Evolutionary conservation across 1,140 invertebrate species (phyloP).

Genomic region (Philopotamus ludificatus): DNA sequence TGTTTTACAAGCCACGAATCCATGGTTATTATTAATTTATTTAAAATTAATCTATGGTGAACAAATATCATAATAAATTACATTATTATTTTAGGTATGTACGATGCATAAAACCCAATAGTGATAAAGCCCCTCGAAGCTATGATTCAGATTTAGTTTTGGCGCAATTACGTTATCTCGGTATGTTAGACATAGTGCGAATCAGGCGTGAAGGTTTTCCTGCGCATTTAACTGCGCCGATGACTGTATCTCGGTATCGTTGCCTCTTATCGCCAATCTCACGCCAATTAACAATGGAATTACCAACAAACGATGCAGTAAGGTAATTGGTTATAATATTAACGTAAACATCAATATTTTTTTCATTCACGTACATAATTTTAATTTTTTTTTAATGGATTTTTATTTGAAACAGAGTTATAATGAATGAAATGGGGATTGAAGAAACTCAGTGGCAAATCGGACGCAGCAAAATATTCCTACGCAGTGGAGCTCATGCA

Average conservation of each 20-base stretch:
- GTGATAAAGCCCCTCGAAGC: conserved; percentile 78
- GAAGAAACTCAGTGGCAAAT: conserved; percentile 75
- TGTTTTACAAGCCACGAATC: conserved; percentile 86
- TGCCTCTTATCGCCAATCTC: conserved; percentile 58
- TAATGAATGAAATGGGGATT: conserved; percentile 39
- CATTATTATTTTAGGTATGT: conserved; percentile 69
- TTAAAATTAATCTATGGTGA: not conserved
- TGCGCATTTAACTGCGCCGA: conserved; percentile 76
- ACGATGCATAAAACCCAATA: conserved; percentile 93
- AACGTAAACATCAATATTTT: conserved; percentile 16
- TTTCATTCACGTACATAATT: not conserved
- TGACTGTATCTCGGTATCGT: conserved; percentile 78
- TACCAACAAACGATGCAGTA: conserved; percentile 57
- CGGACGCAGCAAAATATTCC: conserved; percentile 87
- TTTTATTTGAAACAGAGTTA: conserved; percentile 30
- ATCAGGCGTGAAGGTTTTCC: conserved; percentile 93
- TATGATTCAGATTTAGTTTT: conserved; percentile 84
- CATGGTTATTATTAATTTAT: conserved; percentile 65
- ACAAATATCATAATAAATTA: conserved; percentile 14
- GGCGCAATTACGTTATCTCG: conserved; percentile 89
- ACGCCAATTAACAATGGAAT: conserved; percentile 43
- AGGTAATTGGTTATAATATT: conserved; percentile 45
- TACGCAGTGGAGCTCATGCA: conserved; percentile 81
- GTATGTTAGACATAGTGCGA: conserved; percentile 94
- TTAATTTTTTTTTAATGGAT: not conserved